Conservation (phyloP, 2,888 invertebrate species). For the Seladonia tumulorum region DNA sequence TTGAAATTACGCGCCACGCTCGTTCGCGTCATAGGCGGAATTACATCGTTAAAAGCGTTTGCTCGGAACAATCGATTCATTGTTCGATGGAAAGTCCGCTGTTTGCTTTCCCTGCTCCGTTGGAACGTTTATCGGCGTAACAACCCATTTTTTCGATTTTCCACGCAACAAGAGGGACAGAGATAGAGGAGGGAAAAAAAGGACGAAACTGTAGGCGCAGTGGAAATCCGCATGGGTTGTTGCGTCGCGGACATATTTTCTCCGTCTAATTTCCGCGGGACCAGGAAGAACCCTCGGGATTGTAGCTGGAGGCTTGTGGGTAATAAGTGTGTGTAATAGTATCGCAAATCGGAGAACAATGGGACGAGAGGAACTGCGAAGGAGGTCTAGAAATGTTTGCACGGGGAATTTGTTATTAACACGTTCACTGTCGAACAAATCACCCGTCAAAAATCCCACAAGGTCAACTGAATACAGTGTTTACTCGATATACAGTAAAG, state of each 20-base stretch:
- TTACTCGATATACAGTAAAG: too few relatives aligned
- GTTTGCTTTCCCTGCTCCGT: slow-evolving; percentile 27
- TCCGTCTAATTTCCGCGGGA: background rate
- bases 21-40: background rate
- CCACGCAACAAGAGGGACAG: too few relatives aligned
- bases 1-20: slow-evolving; percentile 1
- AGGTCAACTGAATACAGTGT: too few relatives aligned
- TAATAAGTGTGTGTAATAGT: too few relatives aligned
- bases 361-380: too few relatives aligned
- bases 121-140: slow-evolving; percentile 23
- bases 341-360: too few relatives aligned
- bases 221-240: background rate
- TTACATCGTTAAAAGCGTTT: slow-evolving; percentile 24
- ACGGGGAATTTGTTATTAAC: too few relatives aligned
- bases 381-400: too few relatives aligned
- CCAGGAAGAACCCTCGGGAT: background rate
- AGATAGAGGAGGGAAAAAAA: background rate
- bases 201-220: background rate
- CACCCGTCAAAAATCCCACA: too few relatives aligned
- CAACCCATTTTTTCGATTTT: slow-evolving; percentile 7
- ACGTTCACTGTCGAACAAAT: too few relatives aligned
- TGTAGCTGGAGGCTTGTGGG: too few relatives aligned
- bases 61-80: slow-evolving; percentile 26
- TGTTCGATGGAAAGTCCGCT: slow-evolving; percentile 20
- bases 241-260: background rate